Evolutionary conservation across 2,888 invertebrate genomes (phyloP).

Genomic region (Synergus laeviventris): DNA sequence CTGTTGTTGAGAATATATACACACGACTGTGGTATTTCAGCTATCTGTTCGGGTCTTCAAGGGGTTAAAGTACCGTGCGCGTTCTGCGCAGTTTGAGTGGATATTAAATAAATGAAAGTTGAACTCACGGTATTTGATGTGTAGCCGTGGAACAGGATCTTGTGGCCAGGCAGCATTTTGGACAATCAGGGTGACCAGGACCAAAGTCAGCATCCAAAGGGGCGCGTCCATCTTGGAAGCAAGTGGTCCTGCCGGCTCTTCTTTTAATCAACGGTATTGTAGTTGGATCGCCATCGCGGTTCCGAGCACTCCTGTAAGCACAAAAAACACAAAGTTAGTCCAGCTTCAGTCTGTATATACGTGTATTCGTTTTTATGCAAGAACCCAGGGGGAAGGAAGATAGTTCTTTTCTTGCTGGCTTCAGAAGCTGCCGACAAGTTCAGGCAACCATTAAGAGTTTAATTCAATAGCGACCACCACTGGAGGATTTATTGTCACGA

Average conservation of each 20-base stretch:
- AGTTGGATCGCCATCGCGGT: conserved; percentile 66
- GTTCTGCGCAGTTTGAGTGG: conserved; percentile 9
- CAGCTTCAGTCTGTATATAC: conserved; percentile 14
- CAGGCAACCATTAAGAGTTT: conserved; percentile 37
- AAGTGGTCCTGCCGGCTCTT: conserved; percentile 62
- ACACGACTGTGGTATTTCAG: conserved; percentile 18
- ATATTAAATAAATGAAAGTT: conserved; percentile 23
- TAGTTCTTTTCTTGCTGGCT: conserved; percentile 5
- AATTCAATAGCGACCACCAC: conserved; percentile 31
- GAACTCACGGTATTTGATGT: conserved; percentile 81
- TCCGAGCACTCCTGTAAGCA: conserved; percentile 59
- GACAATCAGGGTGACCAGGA: conserved; percentile 79
- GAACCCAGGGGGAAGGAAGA: conserved; percentile 13
- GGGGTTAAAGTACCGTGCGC: conserved; percentile 39
- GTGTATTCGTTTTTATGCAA: conserved; percentile 28
- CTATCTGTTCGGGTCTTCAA: conserved; percentile 28
- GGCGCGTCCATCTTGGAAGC: conserved; percentile 67
- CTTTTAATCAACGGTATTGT: conserved; percentile 65
- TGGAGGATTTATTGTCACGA: conserved; percentile 18
- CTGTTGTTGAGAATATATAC: conserved; percentile 17
- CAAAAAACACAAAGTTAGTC: conserved; percentile 32
- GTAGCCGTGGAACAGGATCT: conserved; percentile 83
- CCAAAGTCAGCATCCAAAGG: conserved; percentile 69
- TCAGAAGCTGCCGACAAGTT: conserved; percentile 37
- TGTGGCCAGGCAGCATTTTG: conserved; percentile 84